Evolutionary conservation across 2,113 vertebrate species (phyloP).

Genomic region (Dromas ardeola): DNA sequence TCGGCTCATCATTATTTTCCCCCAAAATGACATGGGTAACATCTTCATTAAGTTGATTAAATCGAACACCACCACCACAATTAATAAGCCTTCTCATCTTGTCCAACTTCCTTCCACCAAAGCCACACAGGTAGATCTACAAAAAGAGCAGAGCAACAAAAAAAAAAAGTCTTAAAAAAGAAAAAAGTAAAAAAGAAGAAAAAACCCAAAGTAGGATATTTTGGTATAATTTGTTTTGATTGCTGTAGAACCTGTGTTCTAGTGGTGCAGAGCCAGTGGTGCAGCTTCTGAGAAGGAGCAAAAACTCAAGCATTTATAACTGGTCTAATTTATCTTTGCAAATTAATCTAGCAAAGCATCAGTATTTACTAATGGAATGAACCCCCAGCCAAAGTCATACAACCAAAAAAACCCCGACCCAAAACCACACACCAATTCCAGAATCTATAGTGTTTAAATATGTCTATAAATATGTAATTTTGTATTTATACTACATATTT

Average conservation of each 20-base stretch:
- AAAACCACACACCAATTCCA: background rate
- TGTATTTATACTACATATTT: background rate
- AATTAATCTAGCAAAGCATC: background rate
- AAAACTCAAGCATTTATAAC: background rate
- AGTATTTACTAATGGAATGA: background rate
- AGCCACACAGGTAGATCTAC: constrained; percentile 91
- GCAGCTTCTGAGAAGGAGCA: background rate
- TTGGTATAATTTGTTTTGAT: background rate
- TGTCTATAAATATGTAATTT: background rate
- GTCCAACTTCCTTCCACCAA: constrained; percentile 88
- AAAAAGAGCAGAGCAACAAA: background rate
- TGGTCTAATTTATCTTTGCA: background rate
- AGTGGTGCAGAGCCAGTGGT: background rate
- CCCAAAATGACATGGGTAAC: constrained; percentile 93
- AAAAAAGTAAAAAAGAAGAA: background rate
- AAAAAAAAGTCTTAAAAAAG: background rate
- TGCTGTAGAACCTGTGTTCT: background rate
- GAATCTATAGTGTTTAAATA: background rate
- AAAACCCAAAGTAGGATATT: background rate
- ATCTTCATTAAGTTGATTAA: constrained; percentile 92
- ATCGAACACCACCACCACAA: constrained; percentile 88
- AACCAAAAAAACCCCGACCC: background rate
- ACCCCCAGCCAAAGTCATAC: fast-evolving
- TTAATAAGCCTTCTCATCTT: constrained; percentile 91
- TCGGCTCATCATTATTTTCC: constrained; percentile 84